Percentiles rank a stretch among this genome's conserved stretches.
Evolutionary conservation across 2,113 vertebrate genomes (phyloP).

Genomic region (Chloebia gouldiae): DNA sequence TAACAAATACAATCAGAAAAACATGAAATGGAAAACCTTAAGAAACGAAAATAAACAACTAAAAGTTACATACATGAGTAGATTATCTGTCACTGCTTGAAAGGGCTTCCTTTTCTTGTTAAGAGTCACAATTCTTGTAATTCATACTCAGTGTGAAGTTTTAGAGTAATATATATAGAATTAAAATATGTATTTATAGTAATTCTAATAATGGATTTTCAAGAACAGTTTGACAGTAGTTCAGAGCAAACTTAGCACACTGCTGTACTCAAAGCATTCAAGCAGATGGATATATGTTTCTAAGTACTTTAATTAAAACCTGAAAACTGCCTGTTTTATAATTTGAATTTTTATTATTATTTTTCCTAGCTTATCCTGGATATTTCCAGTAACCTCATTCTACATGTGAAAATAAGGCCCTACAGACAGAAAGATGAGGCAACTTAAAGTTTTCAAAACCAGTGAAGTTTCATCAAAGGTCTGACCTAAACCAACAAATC

Average conservation of each 20-base stretch:
- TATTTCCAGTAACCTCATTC: conserved; percentile 30
- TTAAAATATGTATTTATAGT: conserved; percentile 7
- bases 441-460: background rate
- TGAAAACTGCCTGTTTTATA: background rate
- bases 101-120: background rate
- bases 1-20: background rate
- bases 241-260: conserved; percentile 18
- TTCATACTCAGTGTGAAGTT: conserved; percentile 14
- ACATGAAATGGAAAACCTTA: background rate
- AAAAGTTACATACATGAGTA: conserved; percentile 15
- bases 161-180: conserved; percentile 36
- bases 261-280: conserved; percentile 14
- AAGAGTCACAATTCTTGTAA: conserved; percentile 30
- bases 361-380: conserved; percentile 48
- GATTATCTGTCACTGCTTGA: background rate
- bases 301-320: conserved; percentile 40
- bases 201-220: background rate
- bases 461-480: background rate
- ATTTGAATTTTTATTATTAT: background rate
- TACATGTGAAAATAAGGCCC: conserved; percentile 1
- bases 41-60: background rate
- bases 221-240: conserved; percentile 47
- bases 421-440: background rate
- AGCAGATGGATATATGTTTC: background rate
- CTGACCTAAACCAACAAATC: background rate